Evolutionary conservation across 1,140 invertebrate genomes (phyloP), one percentile per base, ranked within the genome.

Genomic region (Drosophila suzukii): DNA sequence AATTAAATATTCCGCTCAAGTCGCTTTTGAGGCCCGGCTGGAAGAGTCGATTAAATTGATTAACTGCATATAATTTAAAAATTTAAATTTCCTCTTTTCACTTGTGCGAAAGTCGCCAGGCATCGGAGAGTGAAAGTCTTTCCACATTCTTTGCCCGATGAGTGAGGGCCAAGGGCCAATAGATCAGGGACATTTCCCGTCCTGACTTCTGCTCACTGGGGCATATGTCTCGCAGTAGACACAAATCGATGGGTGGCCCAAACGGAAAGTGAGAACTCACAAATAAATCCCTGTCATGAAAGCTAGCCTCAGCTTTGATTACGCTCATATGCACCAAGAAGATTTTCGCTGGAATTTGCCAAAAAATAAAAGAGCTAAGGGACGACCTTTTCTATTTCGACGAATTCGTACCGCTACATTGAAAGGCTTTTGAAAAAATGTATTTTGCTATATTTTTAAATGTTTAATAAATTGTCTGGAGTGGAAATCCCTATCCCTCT

Each of bases 1-100:
- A 70, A 90, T 90, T 90, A 85, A 70, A 71, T 79, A 90, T 90
- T 85, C 85, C 46, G 41, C 77, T 78, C 84, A 72, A 81, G 67
- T 38, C 43, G 43, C 38, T 17, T 46, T 57, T 57, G 34, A 38
- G 49, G 63, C 49, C 30, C 38, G 32, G 17, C n/a, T 38, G 53
- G 55, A 51, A 34, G 57, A 49, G 50, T 65, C 75, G 62, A 86
- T 86, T 88, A 77, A 82, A 76, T 75, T 82, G 83, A 82, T 88
- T 63, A 74, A 74, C 63, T 61, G 83, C 49, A 60, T 59, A 79
- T 56, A 76, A 83, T 80, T 80, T 88, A 47, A 83, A 89, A 80
- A 68, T 70, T 65, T 46, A 73, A 89, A 68, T 75, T 83, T 72
- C 55, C 75, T 57, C 46, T 67, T 83, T 83, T 86, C 82, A 88